Base-by-base conservation (phyloP, 2,113 vertebrate genomes). In the Perca flavescens region DNA sequence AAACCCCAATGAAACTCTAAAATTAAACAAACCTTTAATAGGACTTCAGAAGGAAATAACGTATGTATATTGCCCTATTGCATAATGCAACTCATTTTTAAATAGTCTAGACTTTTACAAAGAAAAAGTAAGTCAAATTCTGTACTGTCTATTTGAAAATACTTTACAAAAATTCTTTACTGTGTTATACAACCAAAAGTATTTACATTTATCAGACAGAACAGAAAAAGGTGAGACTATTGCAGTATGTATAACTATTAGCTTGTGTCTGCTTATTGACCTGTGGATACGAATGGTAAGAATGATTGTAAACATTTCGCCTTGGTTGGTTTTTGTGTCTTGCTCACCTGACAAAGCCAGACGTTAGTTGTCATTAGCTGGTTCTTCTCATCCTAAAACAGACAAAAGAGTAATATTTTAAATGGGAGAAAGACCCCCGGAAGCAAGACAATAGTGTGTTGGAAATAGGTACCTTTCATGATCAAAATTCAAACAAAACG, bases 301-400 rank as follows among this genome's bases (percentile, higher is more conserved):
- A 80, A 2, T 52, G 1, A 58, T 15, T 22, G 14, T 15, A 56
- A 61, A 15, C 13, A 49, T 8, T 4, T 22, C 11, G 0, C 4
- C 1, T 54, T 25, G 5, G 4, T 49, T 54, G 10, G 6, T 21
- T 54, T 46, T 56, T 36, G 40, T 52, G 31, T 25, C 22, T 84
- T 57, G 56, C 75, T 80, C 88, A 96, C 95, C 95, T 96, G 92
- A 83, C 93, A 91, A 1, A 99, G 95, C 98, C 98, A 99, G 56
- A 99, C 97, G 0, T 99, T 99, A 5, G 98, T 99, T 21, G 98
- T 98, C 98, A 99, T 99, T 65, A 99, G 93, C 83, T 99, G 97
- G 86, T 99, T 99, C 95, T 99, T 99, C 89, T 99, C 97, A 96
- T 99, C 98, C 98, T 99, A 84, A 77, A 81, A 31, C 10, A 83